These are phyloP conservation scores for Melanocharis versteri DNA, from an alignment of 2,113 vertebrate genomes.

Conservation along the genomic window DNA sequence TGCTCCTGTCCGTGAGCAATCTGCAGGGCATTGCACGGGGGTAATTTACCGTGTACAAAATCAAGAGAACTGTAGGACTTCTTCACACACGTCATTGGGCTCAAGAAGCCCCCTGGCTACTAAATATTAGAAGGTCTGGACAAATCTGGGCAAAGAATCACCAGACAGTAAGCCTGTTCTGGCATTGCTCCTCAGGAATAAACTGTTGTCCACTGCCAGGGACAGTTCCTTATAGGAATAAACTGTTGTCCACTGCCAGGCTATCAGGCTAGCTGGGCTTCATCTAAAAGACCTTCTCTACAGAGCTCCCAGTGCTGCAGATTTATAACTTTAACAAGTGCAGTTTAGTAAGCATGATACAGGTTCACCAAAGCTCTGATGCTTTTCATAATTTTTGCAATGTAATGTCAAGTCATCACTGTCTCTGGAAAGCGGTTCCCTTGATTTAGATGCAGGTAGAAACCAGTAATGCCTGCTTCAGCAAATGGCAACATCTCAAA, in stretches of 20 bases:
- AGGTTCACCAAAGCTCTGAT: neutral
- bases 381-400: neutral
- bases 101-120: neutral
- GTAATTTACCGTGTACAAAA: neutral
- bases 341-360: neutral
- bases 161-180: fast-evolving
- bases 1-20: neutral
- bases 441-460: neutral
- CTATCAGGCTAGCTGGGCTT: neutral
- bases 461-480: conserved; percentile 35
- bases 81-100: neutral
- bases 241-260: neutral
- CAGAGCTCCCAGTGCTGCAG: neutral
- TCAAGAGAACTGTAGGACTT: neutral
- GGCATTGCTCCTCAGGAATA: neutral
- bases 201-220: neutral
- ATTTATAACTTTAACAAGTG: neutral
- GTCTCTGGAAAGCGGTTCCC: neutral
- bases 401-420: neutral
- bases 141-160: neutral
- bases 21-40: neutral
- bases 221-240: neutral
- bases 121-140: neutral
- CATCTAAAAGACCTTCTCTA: neutral
- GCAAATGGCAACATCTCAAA: neutral